Percentiles rank a stretch among this genome's conserved stretches.
phyloP scores from a whole-genome alignment of 2,113 vertebrate species.

The Toxotes jaculatrix region DNA sequence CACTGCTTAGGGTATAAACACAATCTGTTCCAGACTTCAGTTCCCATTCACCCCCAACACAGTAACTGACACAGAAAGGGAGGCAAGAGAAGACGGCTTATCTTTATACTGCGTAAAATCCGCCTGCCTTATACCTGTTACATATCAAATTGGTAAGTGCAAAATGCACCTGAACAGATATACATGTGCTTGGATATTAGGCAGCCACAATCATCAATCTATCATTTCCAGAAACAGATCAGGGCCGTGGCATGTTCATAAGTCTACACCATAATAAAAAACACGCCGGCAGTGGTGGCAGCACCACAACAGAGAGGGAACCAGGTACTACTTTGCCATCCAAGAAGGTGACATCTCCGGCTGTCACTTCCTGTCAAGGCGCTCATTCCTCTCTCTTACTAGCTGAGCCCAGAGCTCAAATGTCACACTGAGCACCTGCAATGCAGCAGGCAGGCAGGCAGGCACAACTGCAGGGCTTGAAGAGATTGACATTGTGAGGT shows the following conservation, averaged over 20 bases:
- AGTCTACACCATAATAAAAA: not conserved
- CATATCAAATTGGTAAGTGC: not conserved
- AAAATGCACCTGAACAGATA: not conserved
- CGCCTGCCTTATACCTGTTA: not conserved
- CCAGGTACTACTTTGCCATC: constrained; percentile 43
- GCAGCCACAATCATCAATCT: not conserved
- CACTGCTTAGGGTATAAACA: constrained; percentile 72
- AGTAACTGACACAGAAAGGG: constrained; percentile 54
- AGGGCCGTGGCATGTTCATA: not conserved
- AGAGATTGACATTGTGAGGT: constrained; percentile 56
- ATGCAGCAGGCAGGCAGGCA: constrained; percentile 77
- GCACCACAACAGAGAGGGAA: constrained; percentile 13
- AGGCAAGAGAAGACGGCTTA: constrained; percentile 17
- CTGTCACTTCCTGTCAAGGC: constrained; percentile 64
- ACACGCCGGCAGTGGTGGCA: not conserved
- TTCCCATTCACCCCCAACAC: constrained; percentile 54
- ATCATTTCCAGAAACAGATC: not conserved
- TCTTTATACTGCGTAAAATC: constrained; percentile 14
- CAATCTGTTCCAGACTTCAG: constrained; percentile 69
- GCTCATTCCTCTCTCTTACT: constrained; percentile 56
- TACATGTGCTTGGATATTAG: not conserved
- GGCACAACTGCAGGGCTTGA: constrained; percentile 48
- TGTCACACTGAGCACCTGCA: constrained; percentile 81
- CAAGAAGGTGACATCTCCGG: constrained; percentile 46
- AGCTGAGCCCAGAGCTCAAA: constrained; percentile 64